phyloP scores from a whole-genome alignment of 2,797 vertebrate genomes.

The Caiman crocodilus region DNA sequence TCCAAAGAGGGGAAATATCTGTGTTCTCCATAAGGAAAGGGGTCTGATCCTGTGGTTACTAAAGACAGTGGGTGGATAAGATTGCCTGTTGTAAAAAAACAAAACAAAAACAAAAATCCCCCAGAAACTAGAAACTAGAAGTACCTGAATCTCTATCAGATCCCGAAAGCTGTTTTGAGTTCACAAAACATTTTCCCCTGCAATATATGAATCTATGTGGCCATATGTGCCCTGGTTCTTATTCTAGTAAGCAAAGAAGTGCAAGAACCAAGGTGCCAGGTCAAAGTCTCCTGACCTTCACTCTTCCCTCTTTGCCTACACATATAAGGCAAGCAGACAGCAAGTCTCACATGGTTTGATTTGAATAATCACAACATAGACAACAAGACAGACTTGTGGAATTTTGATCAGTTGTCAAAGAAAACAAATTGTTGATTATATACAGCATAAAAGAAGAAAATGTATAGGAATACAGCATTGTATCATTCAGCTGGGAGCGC shows the following conservation, averaged over 20 bases:
- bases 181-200: background rate
- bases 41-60: background rate
- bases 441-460: background rate
- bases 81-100: background rate
- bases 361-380: background rate
- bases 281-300: background rate
- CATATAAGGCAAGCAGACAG: background rate
- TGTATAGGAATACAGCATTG: background rate
- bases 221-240: background rate
- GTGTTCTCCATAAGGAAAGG: background rate
- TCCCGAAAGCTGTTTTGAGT: background rate
- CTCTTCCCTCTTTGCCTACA: no score
- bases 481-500: background rate
- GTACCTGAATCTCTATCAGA: background rate
- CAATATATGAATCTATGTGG: background rate
- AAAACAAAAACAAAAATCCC: background rate
- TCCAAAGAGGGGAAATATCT: background rate
- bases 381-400: background rate
- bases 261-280: background rate
- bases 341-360: background rate
- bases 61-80: background rate
- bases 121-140: background rate
- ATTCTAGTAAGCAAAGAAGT: rapidly evolving
- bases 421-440: background rate
- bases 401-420: background rate